Conservation (phyloP, 2,888 invertebrate species). For the Amblyjoppa fuscipennis region DNA sequence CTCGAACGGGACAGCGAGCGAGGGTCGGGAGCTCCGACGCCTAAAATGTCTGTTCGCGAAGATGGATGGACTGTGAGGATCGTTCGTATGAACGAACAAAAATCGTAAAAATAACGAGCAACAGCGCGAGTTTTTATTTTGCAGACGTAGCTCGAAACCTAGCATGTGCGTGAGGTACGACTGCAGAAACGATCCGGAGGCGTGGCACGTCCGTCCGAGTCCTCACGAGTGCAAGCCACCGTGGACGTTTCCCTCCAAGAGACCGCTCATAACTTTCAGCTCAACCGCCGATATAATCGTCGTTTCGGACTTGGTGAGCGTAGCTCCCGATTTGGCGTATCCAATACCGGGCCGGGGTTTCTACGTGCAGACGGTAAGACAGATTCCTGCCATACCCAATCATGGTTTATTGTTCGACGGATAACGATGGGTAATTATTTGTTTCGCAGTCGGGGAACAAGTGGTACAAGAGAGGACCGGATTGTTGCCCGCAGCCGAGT, state of each 20-base stretch:
- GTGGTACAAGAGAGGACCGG: conserved; percentile 76
- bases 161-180: conserved; percentile 76
- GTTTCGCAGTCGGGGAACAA: conserved; percentile 72
- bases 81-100: background rate
- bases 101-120: background rate
- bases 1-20: conserved; percentile 74
- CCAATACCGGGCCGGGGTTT: conserved; percentile 77
- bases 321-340: conserved; percentile 72
- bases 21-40: conserved; percentile 79
- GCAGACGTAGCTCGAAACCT: conserved; percentile 68
- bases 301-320: conserved; percentile 72
- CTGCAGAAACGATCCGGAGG: conserved; percentile 77
- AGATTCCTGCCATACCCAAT: background rate
- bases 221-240: conserved; percentile 78
- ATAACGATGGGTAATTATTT: background rate
- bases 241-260: conserved; percentile 76
- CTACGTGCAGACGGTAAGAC: conserved; percentile 75
- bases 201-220: conserved; percentile 78
- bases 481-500: conserved; percentile 75
- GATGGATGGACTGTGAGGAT: conserved; percentile 79
- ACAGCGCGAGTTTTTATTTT: background rate
- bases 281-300: conserved; percentile 73
- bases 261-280: conserved; percentile 79
- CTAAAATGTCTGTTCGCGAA: conserved; percentile 78
- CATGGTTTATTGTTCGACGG: background rate